Conservation (phyloP, 2,888 invertebrate species). For the Sipunculus nudus region DNA sequence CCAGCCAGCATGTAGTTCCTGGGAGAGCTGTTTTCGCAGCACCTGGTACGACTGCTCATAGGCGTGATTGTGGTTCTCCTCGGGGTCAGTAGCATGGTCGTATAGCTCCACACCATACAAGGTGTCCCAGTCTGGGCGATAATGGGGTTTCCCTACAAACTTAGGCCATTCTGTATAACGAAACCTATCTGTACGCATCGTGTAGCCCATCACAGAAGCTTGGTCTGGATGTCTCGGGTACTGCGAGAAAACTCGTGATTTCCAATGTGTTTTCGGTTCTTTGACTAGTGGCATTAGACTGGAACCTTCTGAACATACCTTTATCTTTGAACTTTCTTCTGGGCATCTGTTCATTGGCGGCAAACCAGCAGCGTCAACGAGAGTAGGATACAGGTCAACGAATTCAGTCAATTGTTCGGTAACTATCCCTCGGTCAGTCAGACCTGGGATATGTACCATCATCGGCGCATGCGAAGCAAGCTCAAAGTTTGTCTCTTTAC, state of each 20-base stretch:
- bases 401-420: conserved; percentile 45
- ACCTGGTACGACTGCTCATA: conserved; percentile 24
- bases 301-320: conserved; percentile 25
- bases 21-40: too few relatives aligned
- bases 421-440: conserved; percentile 41
- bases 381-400: conserved; percentile 49
- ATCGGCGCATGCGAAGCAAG: conserved; percentile 46
- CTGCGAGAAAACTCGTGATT: conserved; percentile 30
- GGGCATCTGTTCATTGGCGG: conserved; percentile 23
- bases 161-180: conserved; percentile 40
- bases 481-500: conserved; percentile 49
- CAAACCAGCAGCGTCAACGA: conserved; percentile 46
- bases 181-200: conserved; percentile 40
- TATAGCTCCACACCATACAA: conserved; percentile 77
- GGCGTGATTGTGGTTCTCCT: conserved; percentile 36
- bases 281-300: conserved; percentile 26
- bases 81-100: conserved; percentile 35
- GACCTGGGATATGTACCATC: conserved; percentile 47
- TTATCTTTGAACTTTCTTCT: conserved; percentile 10
- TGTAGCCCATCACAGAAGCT: conserved; percentile 49
- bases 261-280: conserved; percentile 16
- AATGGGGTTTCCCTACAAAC: conserved; percentile 25
- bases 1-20: too few relatives aligned
- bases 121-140: too few relatives aligned
- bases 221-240: conserved; percentile 32